Percentiles rank a stretch among this genome's conserved stretches.
These are phyloP conservation scores for Trididemnum clinides DNA, from an alignment of 23 tunicate species.

Conservation along the genomic window DNA sequence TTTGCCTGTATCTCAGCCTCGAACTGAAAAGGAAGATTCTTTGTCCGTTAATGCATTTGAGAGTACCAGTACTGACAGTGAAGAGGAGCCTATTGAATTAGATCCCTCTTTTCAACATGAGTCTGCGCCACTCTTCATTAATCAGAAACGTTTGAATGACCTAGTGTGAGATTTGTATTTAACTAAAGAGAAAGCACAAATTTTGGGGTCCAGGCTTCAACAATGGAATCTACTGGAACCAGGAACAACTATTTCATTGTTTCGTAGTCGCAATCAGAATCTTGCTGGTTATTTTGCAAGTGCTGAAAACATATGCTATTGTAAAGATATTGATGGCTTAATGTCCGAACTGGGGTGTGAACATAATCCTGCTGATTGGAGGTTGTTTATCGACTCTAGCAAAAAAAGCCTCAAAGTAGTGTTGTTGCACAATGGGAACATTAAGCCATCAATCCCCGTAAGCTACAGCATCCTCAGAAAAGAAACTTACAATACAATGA, in stretches of 20 bases:
- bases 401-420: slow-evolving; percentile 43
- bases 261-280: slow-evolving; percentile 10
- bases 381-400: slow-evolving; percentile 48
- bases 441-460: slow-evolving; percentile 28
- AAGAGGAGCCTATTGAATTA: slow-evolving; percentile 1
- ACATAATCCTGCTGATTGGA: slow-evolving; percentile 45
- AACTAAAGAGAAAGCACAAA: slow-evolving; percentile 39
- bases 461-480: slow-evolving; percentile 21
- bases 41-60: slow-evolving; percentile 15
- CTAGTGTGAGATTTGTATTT: slow-evolving; percentile 32
- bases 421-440: slow-evolving; percentile 39
- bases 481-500: slow-evolving; percentile 20
- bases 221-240: slow-evolving; percentile 38
- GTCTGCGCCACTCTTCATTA: slow-evolving; percentile 14
- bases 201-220: slow-evolving; percentile 46
- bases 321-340: slow-evolving; percentile 9
- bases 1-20: slow-evolving; percentile 3
- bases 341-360: slow-evolving; percentile 41
- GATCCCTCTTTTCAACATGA: slow-evolving; percentile 23
- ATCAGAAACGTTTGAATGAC: slow-evolving; percentile 28
- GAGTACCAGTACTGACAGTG: not conserved
- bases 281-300: slow-evolving; percentile 18
- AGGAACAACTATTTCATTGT: slow-evolving; percentile 45
- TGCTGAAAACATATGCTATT: slow-evolving; percentile 16
- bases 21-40: not conserved